These are phyloP conservation scores for Phyllotreta striolata DNA, from an alignment of 2,888 invertebrate genomes.

Conservation along the genomic window DNA sequence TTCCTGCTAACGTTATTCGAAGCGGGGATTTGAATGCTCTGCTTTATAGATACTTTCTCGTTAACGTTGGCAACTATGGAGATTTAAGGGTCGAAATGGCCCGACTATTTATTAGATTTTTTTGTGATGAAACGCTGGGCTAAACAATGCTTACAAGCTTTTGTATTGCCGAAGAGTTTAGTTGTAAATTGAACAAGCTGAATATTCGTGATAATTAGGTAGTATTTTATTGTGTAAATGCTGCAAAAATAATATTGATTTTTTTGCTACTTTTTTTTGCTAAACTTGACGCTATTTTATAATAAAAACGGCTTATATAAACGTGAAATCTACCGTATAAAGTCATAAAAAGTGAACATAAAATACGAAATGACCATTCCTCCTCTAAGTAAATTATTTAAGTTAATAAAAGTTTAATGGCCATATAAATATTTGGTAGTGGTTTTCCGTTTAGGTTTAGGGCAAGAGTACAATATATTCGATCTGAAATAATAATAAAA, in stretches of 20 bases:
- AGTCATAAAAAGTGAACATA: conserved; percentile 4
- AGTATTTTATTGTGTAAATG: too few species aligned
- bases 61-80: conserved; percentile 22
- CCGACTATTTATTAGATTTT: conserved; percentile 12
- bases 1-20: conserved; percentile 11
- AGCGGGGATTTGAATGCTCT: conserved; percentile 14
- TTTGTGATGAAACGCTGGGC: conserved; percentile 1
- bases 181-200: too few species aligned
- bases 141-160: not conserved
- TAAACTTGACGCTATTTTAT: too few species aligned
- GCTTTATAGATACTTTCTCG: conserved; percentile 25
- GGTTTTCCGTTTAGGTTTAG: too few species aligned
- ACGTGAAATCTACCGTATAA: not conserved
- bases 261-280: not conserved
- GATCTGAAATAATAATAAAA: too few species aligned
- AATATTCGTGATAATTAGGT: too few species aligned
- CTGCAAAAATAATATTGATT: not conserved
- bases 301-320: too few species aligned
- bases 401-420: too few species aligned
- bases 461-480: too few species aligned
- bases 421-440: too few species aligned
- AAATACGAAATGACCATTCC: not conserved
- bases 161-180: too few species aligned
- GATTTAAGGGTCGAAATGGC: conserved; percentile 22
- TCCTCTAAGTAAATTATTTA: not conserved